These are phyloP conservation scores for Phortica magna DNA, from an alignment of 2,888 invertebrate species.

Conservation along the genomic window DNA sequence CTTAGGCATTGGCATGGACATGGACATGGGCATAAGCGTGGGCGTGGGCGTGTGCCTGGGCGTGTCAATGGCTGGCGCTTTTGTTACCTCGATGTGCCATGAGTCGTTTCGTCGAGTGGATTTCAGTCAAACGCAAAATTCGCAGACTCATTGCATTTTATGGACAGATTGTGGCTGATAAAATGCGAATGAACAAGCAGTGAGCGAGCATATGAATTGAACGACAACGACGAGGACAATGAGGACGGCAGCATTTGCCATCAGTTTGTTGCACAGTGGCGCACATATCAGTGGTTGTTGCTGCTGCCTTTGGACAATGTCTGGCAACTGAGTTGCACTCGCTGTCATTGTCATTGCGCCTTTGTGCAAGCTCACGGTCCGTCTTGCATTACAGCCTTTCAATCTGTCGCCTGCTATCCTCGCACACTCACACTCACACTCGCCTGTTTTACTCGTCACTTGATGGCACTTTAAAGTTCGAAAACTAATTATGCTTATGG, in stretches of 20 bases:
- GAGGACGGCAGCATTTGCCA: not conserved
- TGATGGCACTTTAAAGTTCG: conserved; percentile 68
- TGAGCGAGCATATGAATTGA: not conserved
- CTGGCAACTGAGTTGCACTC: not conserved
- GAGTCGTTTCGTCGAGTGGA: not conserved
- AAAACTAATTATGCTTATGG: conserved; percentile 76
- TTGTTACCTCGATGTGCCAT: not conserved
- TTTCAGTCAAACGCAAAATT: conserved; percentile 1
- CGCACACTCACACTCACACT: not conserved
- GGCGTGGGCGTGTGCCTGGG: not conserved
- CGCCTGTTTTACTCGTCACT: conserved; percentile 36
- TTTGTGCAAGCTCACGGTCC: no score
- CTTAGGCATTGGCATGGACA: not conserved
- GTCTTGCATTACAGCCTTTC: no score
- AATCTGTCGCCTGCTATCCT: no score
- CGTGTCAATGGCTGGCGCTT: not conserved
- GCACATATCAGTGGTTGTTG: not conserved
- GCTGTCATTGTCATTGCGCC: not conserved
- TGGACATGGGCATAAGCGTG: not conserved
- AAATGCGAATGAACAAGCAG: conserved; percentile 12
- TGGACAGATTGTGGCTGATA: conserved; percentile 30
- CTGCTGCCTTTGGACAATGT: not conserved
- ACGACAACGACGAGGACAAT: no score
- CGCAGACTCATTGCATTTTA: conserved; percentile 31
- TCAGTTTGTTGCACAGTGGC: not conserved